A percentile compares a stretch with the other conserved stretches of the same genome.
Evolutionary conservation across 2,888 invertebrate genomes (phyloP).

Genomic region (Platycnemis pennipes): DNA sequence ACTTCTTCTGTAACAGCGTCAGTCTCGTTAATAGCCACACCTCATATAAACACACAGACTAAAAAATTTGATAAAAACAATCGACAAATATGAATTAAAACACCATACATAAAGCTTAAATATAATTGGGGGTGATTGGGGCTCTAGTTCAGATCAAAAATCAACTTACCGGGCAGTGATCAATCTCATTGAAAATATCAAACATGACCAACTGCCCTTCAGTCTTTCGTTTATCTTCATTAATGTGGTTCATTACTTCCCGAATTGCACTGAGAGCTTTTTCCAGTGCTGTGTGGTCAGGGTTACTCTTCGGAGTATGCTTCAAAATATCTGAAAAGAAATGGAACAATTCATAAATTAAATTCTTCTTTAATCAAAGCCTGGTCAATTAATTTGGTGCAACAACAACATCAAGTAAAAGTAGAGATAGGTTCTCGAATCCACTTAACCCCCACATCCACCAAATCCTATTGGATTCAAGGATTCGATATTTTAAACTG

Average conservation of each 20-base stretch:
- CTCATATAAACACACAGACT: no score
- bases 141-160: not conserved
- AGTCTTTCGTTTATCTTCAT: constrained; percentile 98
- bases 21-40: no score
- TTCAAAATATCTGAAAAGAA: constrained; percentile 91
- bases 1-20: no score
- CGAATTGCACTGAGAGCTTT: constrained; percentile 93
- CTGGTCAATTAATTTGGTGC: no score
- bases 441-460: no score
- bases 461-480: no score
- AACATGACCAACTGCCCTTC: constrained; percentile 98
- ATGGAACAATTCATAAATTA: not conserved
- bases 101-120: not conserved
- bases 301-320: constrained; percentile 92
- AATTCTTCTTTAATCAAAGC: no score
- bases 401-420: no score
- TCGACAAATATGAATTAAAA: no score
- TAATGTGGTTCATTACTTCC: constrained; percentile 97
- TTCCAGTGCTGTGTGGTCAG: constrained; percentile 92
- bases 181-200: constrained; percentile 98
- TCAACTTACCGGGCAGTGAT: constrained; percentile 93
- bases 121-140: not conserved
- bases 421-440: no score
- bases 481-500: no score
- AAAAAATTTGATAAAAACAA: no score